Conservation (phyloP, 2,888 invertebrate species). For the Apocheima hispidaria region DNA sequence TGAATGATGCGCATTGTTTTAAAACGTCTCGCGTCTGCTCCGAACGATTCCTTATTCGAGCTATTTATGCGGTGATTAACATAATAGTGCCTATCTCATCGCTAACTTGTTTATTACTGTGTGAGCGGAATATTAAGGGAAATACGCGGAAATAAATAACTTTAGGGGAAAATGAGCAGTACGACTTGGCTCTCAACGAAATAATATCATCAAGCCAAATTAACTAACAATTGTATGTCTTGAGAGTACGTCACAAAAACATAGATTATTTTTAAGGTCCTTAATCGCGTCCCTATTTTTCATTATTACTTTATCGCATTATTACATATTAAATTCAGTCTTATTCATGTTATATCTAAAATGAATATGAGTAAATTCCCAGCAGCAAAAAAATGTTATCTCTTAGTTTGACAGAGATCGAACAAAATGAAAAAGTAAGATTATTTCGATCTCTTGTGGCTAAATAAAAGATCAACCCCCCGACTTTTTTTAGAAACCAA, state of each 20-base stretch:
- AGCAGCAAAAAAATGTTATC: too few species aligned
- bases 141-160: constrained; percentile 37
- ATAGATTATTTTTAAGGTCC: not conserved
- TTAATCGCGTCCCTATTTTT: too few species aligned
- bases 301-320: too few species aligned
- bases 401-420: too few species aligned
- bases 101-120: constrained; percentile 39
- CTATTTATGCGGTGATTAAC: constrained; percentile 45
- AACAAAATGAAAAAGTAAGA: too few species aligned
- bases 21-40: constrained; percentile 70
- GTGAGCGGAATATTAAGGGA: constrained; percentile 36
- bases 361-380: too few species aligned
- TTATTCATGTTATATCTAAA: too few species aligned
- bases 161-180: constrained; percentile 23
- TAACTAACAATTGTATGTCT: constrained; percentile 19
- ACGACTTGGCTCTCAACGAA: constrained; percentile 20
- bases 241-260: constrained; percentile 1
- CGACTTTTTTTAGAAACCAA: too few species aligned
- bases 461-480: too few species aligned
- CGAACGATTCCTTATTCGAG: constrained; percentile 59
- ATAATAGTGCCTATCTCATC: constrained; percentile 43
- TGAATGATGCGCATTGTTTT: constrained; percentile 81
- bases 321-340: too few species aligned
- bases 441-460: too few species aligned
- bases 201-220: constrained; percentile 27